phyloP scores from a whole-genome alignment of 2,113 vertebrate species.

The Shinisaurus crocodilurus region DNA sequence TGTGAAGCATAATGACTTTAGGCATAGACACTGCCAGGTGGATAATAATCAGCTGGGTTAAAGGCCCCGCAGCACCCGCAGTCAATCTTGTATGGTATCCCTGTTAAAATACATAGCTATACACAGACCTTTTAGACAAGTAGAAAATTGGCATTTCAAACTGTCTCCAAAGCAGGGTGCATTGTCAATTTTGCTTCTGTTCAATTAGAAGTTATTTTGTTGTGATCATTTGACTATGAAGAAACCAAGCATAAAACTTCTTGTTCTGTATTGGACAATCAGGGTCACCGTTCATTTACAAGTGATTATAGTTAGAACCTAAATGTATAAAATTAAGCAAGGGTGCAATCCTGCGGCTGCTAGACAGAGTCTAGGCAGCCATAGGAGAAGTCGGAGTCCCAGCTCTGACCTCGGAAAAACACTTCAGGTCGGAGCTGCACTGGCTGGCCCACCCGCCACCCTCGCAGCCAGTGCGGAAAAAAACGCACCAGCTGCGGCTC shows the following conservation, averaged over 20 bases:
- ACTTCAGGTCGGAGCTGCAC: no score
- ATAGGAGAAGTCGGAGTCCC: no score
- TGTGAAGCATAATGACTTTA: slow-evolving; percentile 42
- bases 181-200: slow-evolving; percentile 26
- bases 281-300: not conserved
- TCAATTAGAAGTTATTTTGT: slow-evolving; percentile 37
- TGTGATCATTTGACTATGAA: slow-evolving; percentile 11
- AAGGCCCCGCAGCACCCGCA: slow-evolving; percentile 34
- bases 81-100: slow-evolving; percentile 37
- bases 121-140: slow-evolving; percentile 13
- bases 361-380: no score
- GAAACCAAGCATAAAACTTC: slow-evolving; percentile 9
- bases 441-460: no score
- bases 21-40: slow-evolving; percentile 21
- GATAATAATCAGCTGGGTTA: slow-evolving; percentile 27
- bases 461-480: no score
- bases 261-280: not conserved
- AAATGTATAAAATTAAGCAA: not conserved
- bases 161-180: not conserved
- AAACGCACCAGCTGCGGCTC: no score
- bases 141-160: slow-evolving; percentile 28
- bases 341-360: not conserved
- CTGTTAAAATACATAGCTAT: slow-evolving; percentile 45
- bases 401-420: no score
- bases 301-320: not conserved